A percentile compares a stretch with the other conserved stretches of the same genome.
Conservation (phyloP, 2,113 vertebrate species). For the Tetrao urogallus region DNA sequence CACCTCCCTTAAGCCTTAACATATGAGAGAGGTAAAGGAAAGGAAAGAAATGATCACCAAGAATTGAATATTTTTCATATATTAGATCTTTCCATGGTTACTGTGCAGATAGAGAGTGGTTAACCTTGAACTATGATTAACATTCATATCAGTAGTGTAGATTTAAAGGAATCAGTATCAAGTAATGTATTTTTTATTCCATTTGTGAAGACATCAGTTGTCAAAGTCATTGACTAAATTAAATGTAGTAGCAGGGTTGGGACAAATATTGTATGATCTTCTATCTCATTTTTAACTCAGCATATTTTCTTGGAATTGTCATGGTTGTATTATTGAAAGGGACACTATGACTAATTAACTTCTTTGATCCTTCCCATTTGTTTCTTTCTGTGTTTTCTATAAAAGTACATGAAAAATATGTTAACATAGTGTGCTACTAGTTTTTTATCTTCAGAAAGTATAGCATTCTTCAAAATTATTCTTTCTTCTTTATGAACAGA, state of each 20-base stretch:
- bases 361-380: neutral
- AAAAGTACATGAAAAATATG: neutral
- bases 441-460: neutral
- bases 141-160: neutral
- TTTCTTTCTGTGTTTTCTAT: neutral
- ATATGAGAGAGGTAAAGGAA: neutral
- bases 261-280: neutral
- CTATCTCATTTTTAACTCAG: neutral
- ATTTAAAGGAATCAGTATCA: neutral
- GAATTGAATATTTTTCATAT: neutral
- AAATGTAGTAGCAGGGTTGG: neutral
- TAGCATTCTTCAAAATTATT: neutral
- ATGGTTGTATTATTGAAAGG: neutral
- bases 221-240: neutral
- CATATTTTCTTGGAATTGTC: neutral
- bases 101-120: neutral
- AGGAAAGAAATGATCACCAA: neutral
- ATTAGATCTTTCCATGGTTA: neutral
- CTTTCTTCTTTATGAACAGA: neutral
- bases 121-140: neutral
- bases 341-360: neutral
- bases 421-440: neutral
- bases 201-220: neutral
- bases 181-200: neutral
- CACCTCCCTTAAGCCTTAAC: neutral